Percentiles rank a stretch among this genome's conserved stretches.
Conservation (phyloP, 37 sponge, comb jelly and placozoan species). For the Diacarnus erythraeanus region DNA sequence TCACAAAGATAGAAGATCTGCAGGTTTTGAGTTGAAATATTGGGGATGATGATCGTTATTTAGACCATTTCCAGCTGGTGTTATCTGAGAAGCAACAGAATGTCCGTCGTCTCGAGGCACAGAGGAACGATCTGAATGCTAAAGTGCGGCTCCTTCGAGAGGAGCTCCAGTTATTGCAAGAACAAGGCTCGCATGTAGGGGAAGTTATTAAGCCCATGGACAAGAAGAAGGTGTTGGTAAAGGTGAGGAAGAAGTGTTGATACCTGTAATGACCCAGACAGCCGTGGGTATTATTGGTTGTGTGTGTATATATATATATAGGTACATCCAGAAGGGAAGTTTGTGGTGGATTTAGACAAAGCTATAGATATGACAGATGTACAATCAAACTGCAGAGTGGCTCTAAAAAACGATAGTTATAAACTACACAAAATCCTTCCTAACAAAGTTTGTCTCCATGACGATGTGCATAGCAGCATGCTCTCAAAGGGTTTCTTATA, state of each 20-base stretch:
- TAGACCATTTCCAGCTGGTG: conserved; percentile 44
- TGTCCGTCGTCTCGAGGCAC: conserved; percentile 94
- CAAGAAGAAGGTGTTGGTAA: conserved; percentile 98
- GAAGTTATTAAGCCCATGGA: conserved; percentile 98
- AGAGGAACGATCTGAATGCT: conserved; percentile 97
- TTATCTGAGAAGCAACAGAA: conserved; percentile 91
- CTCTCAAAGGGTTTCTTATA: background rate
- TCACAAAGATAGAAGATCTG: conserved; percentile 92
- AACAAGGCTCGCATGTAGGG: conserved; percentile 96
- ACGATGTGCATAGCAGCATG: too few relatives aligned
- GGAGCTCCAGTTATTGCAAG: conserved; percentile 93
- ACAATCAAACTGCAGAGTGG: conserved; percentile 81
- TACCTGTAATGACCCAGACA: too few relatives aligned
- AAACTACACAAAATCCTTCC: conserved; percentile 97
- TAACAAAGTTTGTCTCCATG: conserved; percentile 68
- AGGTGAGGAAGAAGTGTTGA: too few relatives aligned
- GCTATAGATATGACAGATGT: conserved; percentile 86
- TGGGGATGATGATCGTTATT: background rate
- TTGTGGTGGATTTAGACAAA: conserved; percentile 97
- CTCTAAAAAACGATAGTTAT: conserved; percentile 95
- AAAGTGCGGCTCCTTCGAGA: conserved; percentile 95
- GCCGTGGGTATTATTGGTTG: background rate
- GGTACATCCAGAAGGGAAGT: conserved; percentile 99
- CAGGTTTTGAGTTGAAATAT: conserved; percentile 46
- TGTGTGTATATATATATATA: conserved; percentile 16